A percentile compares a stretch with the other conserved stretches of the same genome.
These are phyloP conservation scores for Cotesia typhae DNA, from an alignment of 1,140 invertebrate species.

Conservation along the genomic window DNA sequence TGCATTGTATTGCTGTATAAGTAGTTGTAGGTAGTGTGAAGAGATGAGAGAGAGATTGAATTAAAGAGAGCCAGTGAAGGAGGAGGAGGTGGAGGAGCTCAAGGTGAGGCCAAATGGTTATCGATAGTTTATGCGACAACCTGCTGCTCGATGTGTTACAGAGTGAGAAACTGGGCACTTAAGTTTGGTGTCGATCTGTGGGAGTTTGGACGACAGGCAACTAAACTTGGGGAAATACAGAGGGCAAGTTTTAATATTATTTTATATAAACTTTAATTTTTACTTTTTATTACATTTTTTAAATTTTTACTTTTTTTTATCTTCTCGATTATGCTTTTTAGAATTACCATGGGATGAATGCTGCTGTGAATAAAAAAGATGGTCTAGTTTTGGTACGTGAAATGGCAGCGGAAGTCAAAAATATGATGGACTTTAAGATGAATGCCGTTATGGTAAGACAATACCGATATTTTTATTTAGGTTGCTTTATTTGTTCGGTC, in stretches of 20 bases:
- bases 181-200: conserved; percentile 89
- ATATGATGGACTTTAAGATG: conserved; percentile 91
- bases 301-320: neutral
- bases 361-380: conserved; percentile 79
- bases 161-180: conserved; percentile 89
- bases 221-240: conserved; percentile 87
- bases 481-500: too few species aligned
- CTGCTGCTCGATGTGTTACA: conserved; percentile 66
- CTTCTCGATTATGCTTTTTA: conserved; percentile 53
- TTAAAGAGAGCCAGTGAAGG: conserved; percentile 2
- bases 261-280: conserved; percentile 19
- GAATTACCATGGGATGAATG: conserved; percentile 81
- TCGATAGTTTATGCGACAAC: conserved; percentile 37
- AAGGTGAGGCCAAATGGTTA: conserved; percentile 26
- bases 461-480: neutral
- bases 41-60: conserved; percentile 5
- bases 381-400: conserved; percentile 83
- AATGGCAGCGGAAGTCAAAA: conserved; percentile 85
- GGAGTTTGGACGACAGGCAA: conserved; percentile 86
- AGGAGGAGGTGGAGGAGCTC: neutral
- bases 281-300: neutral
- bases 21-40: conserved; percentile 6
- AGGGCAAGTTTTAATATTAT: conserved; percentile 71
- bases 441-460: conserved; percentile 85
- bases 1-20: too few species aligned